Evolutionary conservation across 2,797 vertebrate species (phyloP).

Genomic region (Sus cebifrons): DNA sequence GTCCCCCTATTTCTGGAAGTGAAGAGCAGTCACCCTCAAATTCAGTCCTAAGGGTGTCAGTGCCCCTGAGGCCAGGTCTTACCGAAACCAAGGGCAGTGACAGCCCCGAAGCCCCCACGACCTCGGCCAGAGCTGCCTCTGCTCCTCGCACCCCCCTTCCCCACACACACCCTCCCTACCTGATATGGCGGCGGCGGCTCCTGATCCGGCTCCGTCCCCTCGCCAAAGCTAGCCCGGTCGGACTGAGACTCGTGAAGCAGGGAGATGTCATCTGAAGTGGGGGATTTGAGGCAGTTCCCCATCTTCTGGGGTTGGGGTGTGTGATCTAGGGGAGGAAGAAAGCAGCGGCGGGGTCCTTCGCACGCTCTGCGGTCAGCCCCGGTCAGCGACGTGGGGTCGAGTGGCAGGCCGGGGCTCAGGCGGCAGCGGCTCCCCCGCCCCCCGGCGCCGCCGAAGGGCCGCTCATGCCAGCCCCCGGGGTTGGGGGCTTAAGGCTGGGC

Average conservation of each 20-base stretch:
- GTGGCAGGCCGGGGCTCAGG: slow-evolving; percentile 73
- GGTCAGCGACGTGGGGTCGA: slow-evolving; percentile 68
- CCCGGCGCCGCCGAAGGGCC: slow-evolving; percentile 64
- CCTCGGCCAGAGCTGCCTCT: background rate
- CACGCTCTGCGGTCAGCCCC: slow-evolving; percentile 72
- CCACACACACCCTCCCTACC: slow-evolving; percentile 90
- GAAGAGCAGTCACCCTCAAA: background rate
- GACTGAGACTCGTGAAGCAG: slow-evolving; percentile 98
- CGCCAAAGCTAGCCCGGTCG: slow-evolving; percentile 97
- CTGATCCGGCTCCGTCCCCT: slow-evolving; percentile 95
- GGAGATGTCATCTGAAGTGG: slow-evolving; percentile 98
- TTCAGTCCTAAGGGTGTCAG: background rate
- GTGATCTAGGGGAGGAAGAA: slow-evolving; percentile 71
- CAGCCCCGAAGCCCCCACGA: background rate
- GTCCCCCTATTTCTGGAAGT: background rate
- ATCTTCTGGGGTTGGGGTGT: slow-evolving; percentile 90
- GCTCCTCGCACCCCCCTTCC: background rate
- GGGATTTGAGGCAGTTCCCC: slow-evolving; percentile 99
- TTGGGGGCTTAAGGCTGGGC: slow-evolving; percentile 71
- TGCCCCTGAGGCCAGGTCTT: background rate
- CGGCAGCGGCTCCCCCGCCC: slow-evolving; percentile 75
- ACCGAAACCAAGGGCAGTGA: background rate
- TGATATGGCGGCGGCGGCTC: slow-evolving; percentile 99
- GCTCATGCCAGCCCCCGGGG: slow-evolving; percentile 81
- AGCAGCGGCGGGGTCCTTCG: slow-evolving; percentile 66